These are phyloP conservation scores for Trachops cirrhosus DNA, from an alignment of 2,797 vertebrate genomes.

Conservation along the genomic window DNA sequence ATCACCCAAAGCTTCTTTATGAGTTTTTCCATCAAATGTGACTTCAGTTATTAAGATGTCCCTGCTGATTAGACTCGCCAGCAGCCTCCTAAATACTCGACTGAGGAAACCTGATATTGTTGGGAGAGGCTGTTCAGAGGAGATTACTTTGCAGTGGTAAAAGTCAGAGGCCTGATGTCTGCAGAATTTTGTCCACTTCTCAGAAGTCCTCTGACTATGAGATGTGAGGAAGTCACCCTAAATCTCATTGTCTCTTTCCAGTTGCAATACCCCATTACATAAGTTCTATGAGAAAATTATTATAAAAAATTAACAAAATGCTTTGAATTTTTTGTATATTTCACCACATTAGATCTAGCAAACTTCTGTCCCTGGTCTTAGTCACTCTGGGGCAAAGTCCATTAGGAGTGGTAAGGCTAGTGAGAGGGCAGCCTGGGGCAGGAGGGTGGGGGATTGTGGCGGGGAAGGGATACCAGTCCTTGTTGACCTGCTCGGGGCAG, in stretches of 20 bases:
- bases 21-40: constrained; percentile 46
- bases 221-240: neutral
- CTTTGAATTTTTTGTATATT: constrained; percentile 8
- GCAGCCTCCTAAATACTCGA: constrained; percentile 30
- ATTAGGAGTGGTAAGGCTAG: neutral
- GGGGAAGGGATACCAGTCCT: neutral
- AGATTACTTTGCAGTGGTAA: constrained; percentile 5
- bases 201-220: neutral
- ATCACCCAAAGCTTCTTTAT: constrained; percentile 24
- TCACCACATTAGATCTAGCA: neutral
- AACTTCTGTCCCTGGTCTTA: neutral
- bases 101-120: constrained; percentile 32
- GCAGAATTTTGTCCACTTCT: constrained; percentile 9
- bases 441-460: too few species aligned
- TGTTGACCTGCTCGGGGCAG: neutral
- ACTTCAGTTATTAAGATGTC: constrained; percentile 55
- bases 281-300: neutral
- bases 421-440: neutral
- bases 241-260: constrained; percentile 27
- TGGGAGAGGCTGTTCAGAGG: neutral
- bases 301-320: constrained; percentile 26
- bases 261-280: neutral
- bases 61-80: constrained; percentile 33
- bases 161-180: constrained; percentile 15
- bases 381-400: neutral